Conservation (phyloP, 30 jellyfish, hydroid and myxozoan species). For the Sanderia malayensis region DNA sequence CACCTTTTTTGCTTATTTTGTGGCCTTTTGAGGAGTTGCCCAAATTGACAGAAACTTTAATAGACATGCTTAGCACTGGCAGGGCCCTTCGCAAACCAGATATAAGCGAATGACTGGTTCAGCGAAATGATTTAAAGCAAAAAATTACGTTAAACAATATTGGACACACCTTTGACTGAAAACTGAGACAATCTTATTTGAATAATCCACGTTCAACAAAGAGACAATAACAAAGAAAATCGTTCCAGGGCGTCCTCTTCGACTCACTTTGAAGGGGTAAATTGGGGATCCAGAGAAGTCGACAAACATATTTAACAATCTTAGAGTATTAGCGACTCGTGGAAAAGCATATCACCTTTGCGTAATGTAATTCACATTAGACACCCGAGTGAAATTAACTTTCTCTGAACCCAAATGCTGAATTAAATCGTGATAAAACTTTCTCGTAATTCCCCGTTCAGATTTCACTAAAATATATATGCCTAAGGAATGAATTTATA, state of each 20-base stretch:
- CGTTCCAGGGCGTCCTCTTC: neutral
- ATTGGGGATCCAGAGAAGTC: too few species aligned
- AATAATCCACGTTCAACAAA: slow-evolving; percentile 1
- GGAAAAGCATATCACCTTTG: too few species aligned
- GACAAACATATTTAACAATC: too few species aligned
- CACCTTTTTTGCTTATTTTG: slow-evolving; percentile 4
- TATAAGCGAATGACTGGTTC: neutral
- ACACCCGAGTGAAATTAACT: too few species aligned
- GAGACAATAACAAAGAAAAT: neutral
- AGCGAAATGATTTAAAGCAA: neutral
- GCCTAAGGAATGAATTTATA: too few species aligned
- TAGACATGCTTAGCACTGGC: slow-evolving; percentile 15
- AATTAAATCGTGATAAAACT: too few species aligned
- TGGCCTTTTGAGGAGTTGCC: slow-evolving; percentile 4
- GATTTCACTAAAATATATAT: too few species aligned
- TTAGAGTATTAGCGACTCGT: too few species aligned
- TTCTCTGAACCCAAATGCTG: too few species aligned
- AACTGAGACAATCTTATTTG: slow-evolving; percentile 18
- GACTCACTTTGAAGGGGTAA: too few species aligned
- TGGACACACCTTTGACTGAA: slow-evolving; percentile 20
- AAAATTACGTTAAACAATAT: neutral
- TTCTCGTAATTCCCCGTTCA: too few species aligned
- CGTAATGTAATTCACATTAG: too few species aligned
- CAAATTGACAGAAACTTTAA: slow-evolving; percentile 38
- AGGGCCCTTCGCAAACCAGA: neutral